Evolutionary conservation across 2,113 vertebrate species (phyloP).

Genomic region (Leptobrachium leishanense): DNA sequence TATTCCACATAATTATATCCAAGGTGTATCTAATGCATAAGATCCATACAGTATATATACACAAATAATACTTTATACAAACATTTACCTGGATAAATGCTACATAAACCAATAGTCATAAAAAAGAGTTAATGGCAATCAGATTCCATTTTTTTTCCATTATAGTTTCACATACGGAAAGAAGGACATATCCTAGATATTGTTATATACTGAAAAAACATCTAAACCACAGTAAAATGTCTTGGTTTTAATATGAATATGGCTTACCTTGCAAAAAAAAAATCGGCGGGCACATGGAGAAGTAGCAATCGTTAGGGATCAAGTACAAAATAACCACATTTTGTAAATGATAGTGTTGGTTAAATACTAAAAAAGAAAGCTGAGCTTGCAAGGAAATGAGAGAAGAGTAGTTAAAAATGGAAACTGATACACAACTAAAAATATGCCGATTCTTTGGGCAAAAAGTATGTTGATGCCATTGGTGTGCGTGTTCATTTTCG

Average conservation of each 20-base stretch:
- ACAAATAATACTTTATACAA: too few relatives aligned
- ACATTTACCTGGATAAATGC: too few relatives aligned
- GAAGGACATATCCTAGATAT: constrained; percentile 1
- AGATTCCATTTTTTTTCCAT: too few relatives aligned
- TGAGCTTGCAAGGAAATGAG: constrained; percentile 20
- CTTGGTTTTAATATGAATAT: constrained; percentile 22
- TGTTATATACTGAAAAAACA: constrained; percentile 19
- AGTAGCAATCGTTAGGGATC: constrained; percentile 28
- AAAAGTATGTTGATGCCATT: neutral
- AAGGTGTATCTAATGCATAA: too few relatives aligned
- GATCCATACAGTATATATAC: too few relatives aligned
- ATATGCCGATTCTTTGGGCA: constrained; percentile 9
- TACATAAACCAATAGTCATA: too few relatives aligned
- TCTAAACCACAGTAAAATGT: constrained; percentile 1
- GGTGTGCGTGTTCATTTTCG: too few relatives aligned
- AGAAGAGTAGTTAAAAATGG: neutral
- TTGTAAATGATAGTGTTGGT: constrained; percentile 33
- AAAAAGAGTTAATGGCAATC: too few relatives aligned
- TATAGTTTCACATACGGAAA: too few relatives aligned
- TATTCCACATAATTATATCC: too few relatives aligned
- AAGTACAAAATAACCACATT: constrained; percentile 29
- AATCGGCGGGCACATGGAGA: constrained; percentile 8
- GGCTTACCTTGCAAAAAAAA: constrained; percentile 22
- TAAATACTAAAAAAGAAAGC: constrained; percentile 12
- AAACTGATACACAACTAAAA: constrained; percentile 16